These are phyloP conservation scores for Acrossocheilus wenchowensis DNA, from an alignment of 2,797 vertebrate species.

Conservation along the genomic window DNA sequence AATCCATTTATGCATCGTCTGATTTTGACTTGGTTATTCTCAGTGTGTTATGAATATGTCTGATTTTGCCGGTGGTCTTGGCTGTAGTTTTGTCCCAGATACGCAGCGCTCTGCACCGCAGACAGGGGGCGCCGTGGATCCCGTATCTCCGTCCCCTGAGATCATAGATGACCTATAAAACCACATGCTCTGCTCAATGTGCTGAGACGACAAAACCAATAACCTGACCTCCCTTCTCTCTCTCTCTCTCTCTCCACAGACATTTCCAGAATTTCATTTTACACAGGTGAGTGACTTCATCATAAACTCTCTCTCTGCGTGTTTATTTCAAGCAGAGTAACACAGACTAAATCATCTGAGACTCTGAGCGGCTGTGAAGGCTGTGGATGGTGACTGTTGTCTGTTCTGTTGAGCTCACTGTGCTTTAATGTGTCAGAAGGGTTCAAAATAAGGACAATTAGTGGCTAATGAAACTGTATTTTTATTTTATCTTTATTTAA, in stretches of 20 bases:
- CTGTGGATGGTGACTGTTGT: neutral
- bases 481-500: neutral
- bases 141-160: slow-evolving; percentile 12
- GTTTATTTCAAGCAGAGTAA: neutral
- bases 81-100: slow-evolving; percentile 12
- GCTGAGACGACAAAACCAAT: slow-evolving; percentile 43
- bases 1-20: too few species aligned
- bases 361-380: neutral
- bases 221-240: slow-evolving; percentile 58
- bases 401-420: neutral
- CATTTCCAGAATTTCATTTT: slow-evolving; percentile 88
- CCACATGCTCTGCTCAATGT: slow-evolving; percentile 53
- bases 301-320: neutral
- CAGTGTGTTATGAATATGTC: neutral
- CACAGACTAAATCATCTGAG: neutral
- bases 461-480: neutral
- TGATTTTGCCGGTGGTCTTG: neutral
- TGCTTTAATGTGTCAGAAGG: neutral
- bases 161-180: slow-evolving; percentile 57
- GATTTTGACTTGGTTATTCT: neutral
- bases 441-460: neutral
- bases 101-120: neutral
- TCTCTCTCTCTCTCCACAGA: slow-evolving; percentile 76
- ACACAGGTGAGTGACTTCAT: slow-evolving; percentile 81
- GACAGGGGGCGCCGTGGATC: slow-evolving; percentile 49